Conservation (phyloP, 2,113 vertebrate species). For the Brachypodius melanocephalos region DNA sequence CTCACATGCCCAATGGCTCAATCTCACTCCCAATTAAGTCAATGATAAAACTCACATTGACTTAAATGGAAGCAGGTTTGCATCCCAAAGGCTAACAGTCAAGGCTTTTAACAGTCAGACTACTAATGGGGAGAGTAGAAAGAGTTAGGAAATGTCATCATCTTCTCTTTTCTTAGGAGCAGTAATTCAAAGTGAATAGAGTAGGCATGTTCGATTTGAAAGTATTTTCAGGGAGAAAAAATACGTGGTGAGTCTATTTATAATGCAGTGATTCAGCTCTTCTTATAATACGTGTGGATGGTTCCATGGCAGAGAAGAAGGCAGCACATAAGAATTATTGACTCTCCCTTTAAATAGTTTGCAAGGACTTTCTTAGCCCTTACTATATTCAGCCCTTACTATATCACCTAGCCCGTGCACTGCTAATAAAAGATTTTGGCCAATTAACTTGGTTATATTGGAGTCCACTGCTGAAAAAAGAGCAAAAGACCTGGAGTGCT, state of each 20-base stretch:
- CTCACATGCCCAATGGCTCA: conserved; percentile 43
- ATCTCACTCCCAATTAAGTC: conserved; percentile 58
- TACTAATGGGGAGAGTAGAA: conserved; percentile 33
- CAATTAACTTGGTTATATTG: not conserved
- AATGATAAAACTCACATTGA: conserved; percentile 41
- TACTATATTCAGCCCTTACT: not conserved
- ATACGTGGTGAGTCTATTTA: conserved; percentile 15
- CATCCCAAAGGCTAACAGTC: conserved; percentile 49
- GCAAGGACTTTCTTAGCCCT: not conserved
- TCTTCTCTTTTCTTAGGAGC: conserved; percentile 17
- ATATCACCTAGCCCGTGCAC: not conserved
- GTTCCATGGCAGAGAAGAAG: not conserved
- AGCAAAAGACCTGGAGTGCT: not conserved
- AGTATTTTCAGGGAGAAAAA: conserved; percentile 46
- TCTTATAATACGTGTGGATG: not conserved
- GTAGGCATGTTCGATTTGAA: conserved; percentile 14
- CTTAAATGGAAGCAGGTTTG: conserved; percentile 54
- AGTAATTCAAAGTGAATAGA: conserved; percentile 46
- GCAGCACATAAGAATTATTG: not conserved
- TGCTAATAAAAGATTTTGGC: not conserved
- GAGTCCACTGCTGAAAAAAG: not conserved
- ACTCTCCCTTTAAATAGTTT: conserved; percentile 2
- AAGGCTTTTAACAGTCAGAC: conserved; percentile 40
- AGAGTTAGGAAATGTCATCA: not conserved
- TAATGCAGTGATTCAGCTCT: conserved; percentile 29